Conservation (phyloP, 2,888 invertebrate genomes). For the Lycaena phlaeas region DNA sequence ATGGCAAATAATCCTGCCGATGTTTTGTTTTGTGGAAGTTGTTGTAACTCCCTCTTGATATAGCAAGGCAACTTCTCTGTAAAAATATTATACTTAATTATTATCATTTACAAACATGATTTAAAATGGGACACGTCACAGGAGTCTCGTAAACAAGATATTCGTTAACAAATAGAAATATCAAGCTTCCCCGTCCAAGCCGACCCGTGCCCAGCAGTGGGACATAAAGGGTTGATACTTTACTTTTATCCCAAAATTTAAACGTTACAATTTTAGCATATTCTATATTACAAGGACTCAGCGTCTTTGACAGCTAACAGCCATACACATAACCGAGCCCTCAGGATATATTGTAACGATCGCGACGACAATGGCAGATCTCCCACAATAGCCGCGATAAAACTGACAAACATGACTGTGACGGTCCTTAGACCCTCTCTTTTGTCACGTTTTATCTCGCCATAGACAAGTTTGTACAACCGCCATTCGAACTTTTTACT, state of each 20-base stretch:
- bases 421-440: conserved; percentile 12
- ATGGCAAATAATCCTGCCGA: conserved; percentile 70
- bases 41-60: conserved; percentile 54
- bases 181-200: no score
- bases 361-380: conserved; percentile 8
- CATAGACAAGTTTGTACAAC: not conserved
- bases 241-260: no score
- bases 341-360: not conserved
- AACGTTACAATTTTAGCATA: no score
- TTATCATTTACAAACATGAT: no score
- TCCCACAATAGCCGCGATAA: conserved; percentile 9
- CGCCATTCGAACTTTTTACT: not conserved
- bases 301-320: not conserved
- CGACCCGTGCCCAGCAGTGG: no score
- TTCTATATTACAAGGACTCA: no score
- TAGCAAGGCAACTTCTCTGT: conserved; percentile 57
- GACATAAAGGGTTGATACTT: no score
- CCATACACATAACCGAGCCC: no score
- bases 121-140: no score
- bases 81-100: conserved; percentile 1
- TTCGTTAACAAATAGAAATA: no score
- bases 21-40: conserved; percentile 45
- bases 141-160: no score
- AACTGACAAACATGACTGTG: conserved; percentile 12
- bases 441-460: conserved; percentile 15